Evolutionary conservation across 2,888 invertebrate species (phyloP), one percentile per base, ranked within the genome.

Genomic region (Alloscopus bannaensis): DNA sequence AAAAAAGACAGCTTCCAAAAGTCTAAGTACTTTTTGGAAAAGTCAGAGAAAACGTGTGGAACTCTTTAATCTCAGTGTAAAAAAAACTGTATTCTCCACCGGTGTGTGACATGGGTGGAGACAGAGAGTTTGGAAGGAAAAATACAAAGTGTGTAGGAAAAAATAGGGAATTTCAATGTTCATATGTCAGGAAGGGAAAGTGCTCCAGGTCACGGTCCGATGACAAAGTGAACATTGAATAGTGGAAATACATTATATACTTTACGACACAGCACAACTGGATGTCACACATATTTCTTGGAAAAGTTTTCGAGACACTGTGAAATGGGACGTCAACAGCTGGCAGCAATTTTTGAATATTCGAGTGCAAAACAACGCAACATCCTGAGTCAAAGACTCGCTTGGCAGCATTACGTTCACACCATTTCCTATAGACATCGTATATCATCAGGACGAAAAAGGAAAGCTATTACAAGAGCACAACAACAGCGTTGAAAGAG

Each of bases 171-270:
- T 65, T 73, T 73, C 73, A 73, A 73, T 73, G 73, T 73, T 73
- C 73, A 73, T 57, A 73, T 73, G 73, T 73, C 73, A 73, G 40
- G 55, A 55, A 42, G 57, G n/a, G n/a, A n/a, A 65, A n/a, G 62
- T 65, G 73, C 73, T 65, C 52, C 73, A 45, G 73, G 73, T 73
- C 64, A 73, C 65, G 64, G 65, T 72, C 73, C 57, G 73, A 65
- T 73, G 73, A 73, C 73, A 73, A 73, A 73, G 65, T 73, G 64
- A 73, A 57, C 55, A 22, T 22, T 45, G 73, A 52, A 72, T 72
- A 64, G 24, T 72, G 4, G 50, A 55, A 72, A 70, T 42, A 40
- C 73, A 45, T 45, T 40, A 47, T n/a, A 64, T 47, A 20, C 68
- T n/a, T n/a, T n/a, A n/a, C n/a, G n/a, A n/a, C n/a, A n/a, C n/a